Evolutionary conservation across 1,140 invertebrate genomes (phyloP).

Genomic region (Drosophila quadrilineata): DNA sequence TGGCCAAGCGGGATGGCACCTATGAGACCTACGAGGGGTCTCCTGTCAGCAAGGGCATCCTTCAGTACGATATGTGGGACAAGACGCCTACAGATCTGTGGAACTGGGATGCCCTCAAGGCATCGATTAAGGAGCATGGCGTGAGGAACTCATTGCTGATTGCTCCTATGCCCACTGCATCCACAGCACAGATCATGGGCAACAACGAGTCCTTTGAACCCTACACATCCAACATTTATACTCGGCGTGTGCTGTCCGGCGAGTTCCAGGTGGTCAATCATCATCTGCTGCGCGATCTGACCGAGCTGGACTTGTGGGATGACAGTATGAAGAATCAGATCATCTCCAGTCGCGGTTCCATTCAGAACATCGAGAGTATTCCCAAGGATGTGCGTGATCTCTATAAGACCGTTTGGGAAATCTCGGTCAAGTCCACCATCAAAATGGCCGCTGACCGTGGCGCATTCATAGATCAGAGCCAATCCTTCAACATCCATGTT

Average conservation of each 20-base stretch:
- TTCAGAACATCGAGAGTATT: conserved; percentile 95
- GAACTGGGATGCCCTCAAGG: conserved; percentile 94
- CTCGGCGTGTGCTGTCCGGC: conserved; percentile 95
- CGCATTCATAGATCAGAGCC: conserved; percentile 99
- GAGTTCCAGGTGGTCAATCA: conserved; percentile 97
- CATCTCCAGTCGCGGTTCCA: conserved; percentile 95
- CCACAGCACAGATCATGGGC: conserved; percentile 99
- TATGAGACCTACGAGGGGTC: conserved; percentile 96
- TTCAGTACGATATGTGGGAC: conserved; percentile 99
- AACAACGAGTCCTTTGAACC: conserved; percentile 99
- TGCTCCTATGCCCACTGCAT: conserved; percentile 99
- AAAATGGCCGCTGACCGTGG: conserved; percentile 99
- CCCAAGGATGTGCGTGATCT: conserved; percentile 94
- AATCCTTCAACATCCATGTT: conserved; percentile 98
- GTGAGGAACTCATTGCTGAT: conserved; percentile 96
- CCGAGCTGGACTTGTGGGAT: conserved; percentile 95
- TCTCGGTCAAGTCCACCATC: conserved; percentile 95
- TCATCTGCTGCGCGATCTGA: conserved; percentile 96
- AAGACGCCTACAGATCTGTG: conserved; percentile 92
- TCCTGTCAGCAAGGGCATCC: conserved; percentile 96
- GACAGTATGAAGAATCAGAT: conserved; percentile 98
- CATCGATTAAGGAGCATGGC: conserved; percentile 94
- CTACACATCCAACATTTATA: conserved; percentile 99
- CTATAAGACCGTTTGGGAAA: conserved; percentile 99
- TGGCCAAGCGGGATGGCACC: conserved; percentile 92